phyloP scores from a whole-genome alignment of 2,113 vertebrate species.

The Todiramphus saurophagus region DNA sequence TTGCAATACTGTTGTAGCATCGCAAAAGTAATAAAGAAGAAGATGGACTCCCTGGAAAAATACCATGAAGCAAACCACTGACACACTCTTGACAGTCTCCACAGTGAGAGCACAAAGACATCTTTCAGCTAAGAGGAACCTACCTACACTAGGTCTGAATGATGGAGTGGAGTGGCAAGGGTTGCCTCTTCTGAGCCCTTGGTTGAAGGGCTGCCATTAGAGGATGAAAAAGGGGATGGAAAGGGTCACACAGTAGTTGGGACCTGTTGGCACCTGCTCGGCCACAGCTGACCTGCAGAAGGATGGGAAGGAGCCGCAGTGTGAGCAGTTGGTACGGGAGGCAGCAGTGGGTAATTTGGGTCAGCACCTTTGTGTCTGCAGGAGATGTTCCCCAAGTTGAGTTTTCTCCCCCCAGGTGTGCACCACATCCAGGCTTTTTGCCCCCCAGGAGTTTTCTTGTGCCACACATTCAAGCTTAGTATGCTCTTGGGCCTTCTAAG shows the following conservation, averaged over 20 bases:
- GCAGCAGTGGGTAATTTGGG: background rate
- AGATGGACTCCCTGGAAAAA: background rate
- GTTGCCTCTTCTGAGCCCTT: background rate
- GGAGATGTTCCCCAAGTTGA: background rate
- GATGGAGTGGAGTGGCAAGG: background rate
- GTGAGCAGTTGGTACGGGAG: background rate
- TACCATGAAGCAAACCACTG: background rate
- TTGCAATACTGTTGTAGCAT: background rate
- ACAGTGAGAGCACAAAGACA: background rate
- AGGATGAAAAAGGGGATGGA: background rate
- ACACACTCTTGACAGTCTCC: background rate
- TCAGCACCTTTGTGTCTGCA: background rate
- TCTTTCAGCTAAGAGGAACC: background rate
- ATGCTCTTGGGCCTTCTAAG: background rate
- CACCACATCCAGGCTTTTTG: fast-evolving
- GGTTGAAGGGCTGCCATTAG: background rate
- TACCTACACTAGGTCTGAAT: background rate
- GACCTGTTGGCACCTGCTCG: background rate
- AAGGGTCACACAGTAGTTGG: fast-evolving
- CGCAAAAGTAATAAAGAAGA: background rate
- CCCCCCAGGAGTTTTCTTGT: background rate
- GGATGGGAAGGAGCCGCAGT: background rate
- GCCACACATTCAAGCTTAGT: background rate
- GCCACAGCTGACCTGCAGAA: background rate
- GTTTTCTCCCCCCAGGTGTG: background rate